Conservation (phyloP, 2,113 vertebrate genomes). For the Protomyctophum bolini region DNA sequence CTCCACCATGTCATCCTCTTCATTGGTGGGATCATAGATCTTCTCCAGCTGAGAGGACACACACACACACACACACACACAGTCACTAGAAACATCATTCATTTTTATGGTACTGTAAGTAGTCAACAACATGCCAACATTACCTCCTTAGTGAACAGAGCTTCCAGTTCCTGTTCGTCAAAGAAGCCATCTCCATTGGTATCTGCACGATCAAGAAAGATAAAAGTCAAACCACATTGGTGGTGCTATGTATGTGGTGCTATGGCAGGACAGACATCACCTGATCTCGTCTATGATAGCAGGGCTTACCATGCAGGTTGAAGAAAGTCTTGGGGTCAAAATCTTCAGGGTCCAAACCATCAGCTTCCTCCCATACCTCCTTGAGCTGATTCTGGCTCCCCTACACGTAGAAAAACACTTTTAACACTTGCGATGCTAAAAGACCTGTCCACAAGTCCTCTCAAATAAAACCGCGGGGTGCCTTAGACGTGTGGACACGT, state of each 20-base stretch:
- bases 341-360: constrained; percentile 95
- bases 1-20: constrained; percentile 98
- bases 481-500: too few relatives aligned
- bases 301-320: constrained; percentile 90
- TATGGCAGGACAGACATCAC: not conserved
- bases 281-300: not conserved
- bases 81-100: constrained; percentile 6
- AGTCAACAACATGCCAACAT: not conserved
- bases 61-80: not conserved
- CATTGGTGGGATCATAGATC: constrained; percentile 94
- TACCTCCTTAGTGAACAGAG: constrained; percentile 98
- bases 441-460: too few relatives aligned
- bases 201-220: constrained; percentile 76
- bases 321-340: constrained; percentile 99
- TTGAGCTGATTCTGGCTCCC: constrained; percentile 97
- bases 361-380: constrained; percentile 97
- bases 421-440: not conserved
- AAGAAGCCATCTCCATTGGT: constrained; percentile 93
- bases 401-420: constrained; percentile 65
- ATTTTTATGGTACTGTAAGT: not conserved
- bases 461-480: too few relatives aligned
- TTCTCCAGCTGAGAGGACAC: constrained; percentile 87
- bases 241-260: not conserved
- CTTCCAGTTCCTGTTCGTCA: constrained; percentile 96
- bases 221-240: not conserved